phyloP scores from a whole-genome alignment of 2,888 invertebrate species.

The Tenthredo mesomela region DNA sequence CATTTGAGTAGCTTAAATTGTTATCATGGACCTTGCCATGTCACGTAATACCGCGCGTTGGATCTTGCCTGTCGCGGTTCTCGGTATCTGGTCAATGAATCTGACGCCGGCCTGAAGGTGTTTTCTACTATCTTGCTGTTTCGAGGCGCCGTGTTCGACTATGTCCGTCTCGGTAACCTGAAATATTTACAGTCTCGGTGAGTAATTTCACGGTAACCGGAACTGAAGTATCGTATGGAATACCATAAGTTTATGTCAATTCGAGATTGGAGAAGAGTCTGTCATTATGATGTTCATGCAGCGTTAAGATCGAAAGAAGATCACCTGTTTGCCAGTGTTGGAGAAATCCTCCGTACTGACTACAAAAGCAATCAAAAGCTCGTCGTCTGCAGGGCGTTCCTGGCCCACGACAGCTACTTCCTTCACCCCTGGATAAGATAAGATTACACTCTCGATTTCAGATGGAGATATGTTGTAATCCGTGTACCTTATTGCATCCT shows the following conservation, averaged over 20 bases:
- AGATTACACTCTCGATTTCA: conserved; percentile 68
- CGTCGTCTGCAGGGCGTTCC: conserved; percentile 66
- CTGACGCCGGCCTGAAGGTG: conserved; percentile 87
- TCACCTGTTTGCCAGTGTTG: background rate
- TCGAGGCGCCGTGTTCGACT: background rate
- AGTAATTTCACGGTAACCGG: background rate
- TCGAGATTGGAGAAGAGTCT: too few species aligned
- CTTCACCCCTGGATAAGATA: conserved; percentile 65
- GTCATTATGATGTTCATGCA: background rate
- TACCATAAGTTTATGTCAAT: background rate
- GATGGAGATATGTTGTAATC: conserved; percentile 70
- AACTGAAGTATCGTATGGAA: background rate
- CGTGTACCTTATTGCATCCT: conserved; percentile 71
- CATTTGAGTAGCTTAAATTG: too few species aligned
- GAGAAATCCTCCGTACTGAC: background rate
- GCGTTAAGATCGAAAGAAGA: background rate
- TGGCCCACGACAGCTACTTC: conserved; percentile 70
- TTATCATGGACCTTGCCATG: background rate
- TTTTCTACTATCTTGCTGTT: conserved; percentile 78
- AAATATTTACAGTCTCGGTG: background rate
- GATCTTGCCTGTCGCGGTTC: conserved; percentile 89
- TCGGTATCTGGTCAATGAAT: conserved; percentile 87
- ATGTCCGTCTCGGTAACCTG: conserved; percentile 17
- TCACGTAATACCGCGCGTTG: conserved; percentile 82
- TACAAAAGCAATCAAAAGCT: conserved; percentile 72